Evolutionary conservation across 2,888 invertebrate genomes (phyloP), one percentile per base, ranked within the genome.

Genomic region (Trissolcus brochymenae): DNA sequence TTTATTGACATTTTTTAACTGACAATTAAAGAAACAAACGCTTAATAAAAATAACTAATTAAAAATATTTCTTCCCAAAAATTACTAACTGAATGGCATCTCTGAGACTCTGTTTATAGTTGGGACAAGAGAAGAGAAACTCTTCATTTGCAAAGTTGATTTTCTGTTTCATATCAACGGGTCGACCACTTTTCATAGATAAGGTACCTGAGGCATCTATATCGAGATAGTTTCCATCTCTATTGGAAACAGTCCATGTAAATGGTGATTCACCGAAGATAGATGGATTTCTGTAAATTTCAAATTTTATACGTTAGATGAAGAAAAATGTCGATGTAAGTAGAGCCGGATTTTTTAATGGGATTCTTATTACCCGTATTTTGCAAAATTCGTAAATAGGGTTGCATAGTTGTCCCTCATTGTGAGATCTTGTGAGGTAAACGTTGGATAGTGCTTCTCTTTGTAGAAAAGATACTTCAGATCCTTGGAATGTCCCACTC

Each of bases 291-390:
- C 49, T 59, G 56, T 7, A 40, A 56, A 56, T 40, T 14, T 21
- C 1, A 43, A 43, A 43, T 41, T 2, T 41, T 21, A 21, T 4
- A 21, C 4, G 4, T 2, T 2, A 21, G 4, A 21, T 21, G 4
- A 21, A 21, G 21, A 21, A 21, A 21, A 21, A 21, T 21, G 21
- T 21, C 4, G 21, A 21, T 21, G 21, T 21, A n/a, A n/a, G n/a
- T n/a, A n/a, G n/a, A n/a, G n/a, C n/a, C n/a, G n/a, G n/a, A n/a
- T n/a, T n/a, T 25, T 25, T 6, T 25, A 6, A 25, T 25, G 25
- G 25, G 25, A 25, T 25, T 25, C 0, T 25, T 25, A n/a, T 59
- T 49, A 59, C 59, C 59, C 59, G 7, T 59, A 59, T 59, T 59
- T 59, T 4, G 59, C 59, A 29, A 49, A 59, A 14, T 59, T 59